A percentile compares a stretch with the other conserved stretches of the same genome.
phyloP scores from a whole-genome alignment of 1,140 invertebrate species.

The Procambarus clarkii region DNA sequence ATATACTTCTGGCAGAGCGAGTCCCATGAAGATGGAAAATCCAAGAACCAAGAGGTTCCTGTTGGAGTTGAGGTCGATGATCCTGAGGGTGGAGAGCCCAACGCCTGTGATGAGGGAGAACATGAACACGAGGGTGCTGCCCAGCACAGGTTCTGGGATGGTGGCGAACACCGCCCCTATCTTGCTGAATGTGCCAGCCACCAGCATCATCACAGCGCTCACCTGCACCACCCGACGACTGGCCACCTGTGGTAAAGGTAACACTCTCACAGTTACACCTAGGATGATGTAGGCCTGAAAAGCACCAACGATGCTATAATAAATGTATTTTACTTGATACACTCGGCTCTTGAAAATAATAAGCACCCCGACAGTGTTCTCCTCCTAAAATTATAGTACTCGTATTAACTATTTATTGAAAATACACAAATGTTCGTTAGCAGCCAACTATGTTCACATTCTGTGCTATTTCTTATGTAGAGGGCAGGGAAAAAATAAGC shows the following conservation, averaged over 20 bases:
- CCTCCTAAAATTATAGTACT: no score
- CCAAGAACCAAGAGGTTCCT: slow-evolving; percentile 48
- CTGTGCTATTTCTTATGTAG: no score
- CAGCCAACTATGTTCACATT: no score
- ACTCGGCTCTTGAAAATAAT: no score
- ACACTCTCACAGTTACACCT: no score
- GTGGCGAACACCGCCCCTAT: slow-evolving; percentile 91
- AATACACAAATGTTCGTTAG: no score
- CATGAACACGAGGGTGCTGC: slow-evolving; percentile 90
- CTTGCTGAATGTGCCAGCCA: slow-evolving; percentile 88
- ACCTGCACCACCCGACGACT: slow-evolving; percentile 89
- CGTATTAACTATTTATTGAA: no score
- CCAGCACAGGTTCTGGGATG: slow-evolving; percentile 91
- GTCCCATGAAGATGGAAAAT: slow-evolving; percentile 42
- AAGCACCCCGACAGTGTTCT: no score
- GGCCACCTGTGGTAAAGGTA: slow-evolving; percentile 81
- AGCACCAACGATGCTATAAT: no score
- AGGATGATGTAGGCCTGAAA: no score
- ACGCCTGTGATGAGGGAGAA: slow-evolving; percentile 91
- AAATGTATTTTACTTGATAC: no score
- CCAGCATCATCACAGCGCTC: slow-evolving; percentile 85
- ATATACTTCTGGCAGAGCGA: slow-evolving; percentile 28
- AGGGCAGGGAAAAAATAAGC: no score
- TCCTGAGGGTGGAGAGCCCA: slow-evolving; percentile 32
- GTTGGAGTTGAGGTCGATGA: slow-evolving; percentile 20